Base-by-base conservation (phyloP, 1,140 invertebrate genomes). In the Parapsyche elsis region DNA sequence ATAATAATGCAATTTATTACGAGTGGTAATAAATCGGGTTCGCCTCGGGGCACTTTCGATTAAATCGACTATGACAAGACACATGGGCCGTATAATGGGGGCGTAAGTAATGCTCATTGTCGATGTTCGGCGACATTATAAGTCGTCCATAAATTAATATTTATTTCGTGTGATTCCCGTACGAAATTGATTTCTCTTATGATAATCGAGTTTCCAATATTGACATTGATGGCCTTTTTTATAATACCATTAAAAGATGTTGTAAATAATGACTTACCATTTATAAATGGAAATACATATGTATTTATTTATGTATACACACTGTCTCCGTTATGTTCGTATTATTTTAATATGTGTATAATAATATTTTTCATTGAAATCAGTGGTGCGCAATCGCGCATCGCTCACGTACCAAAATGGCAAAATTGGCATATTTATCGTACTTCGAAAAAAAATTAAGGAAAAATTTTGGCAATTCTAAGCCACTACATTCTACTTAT, bases 171-270 rank as follows among this genome's bases (percentile, higher is more conserved):
- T 16, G 49, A 53, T 53, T 53, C 49, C 12, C 49, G 30, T 71
- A 2, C 23, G 24, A 71, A 71, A 71, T 71, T 71, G 70, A 71
- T 71, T 71, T 71, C 70, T 71, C 70, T 71, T 71, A 71, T 71
- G 70, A 26, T 71, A 71, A 71, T 71, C 24, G 19, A 14, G 19
- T 44, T 38, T 71, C 24, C 14, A 71, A 71, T 38, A 38, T 71
- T 71, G 70, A 71, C 26, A 14, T 12, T 23, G 70, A 71, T 26
- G 26, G 49, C 49, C 49, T 2, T 53, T 53, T 53, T 53, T 53
- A 53, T 53, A 53, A 53, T 16, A 10, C 10, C 49, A 53, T 53
- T 53, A 53, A 53, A n/a, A 53, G 16, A 53, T 16, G 30, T 38
- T 38, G 30, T 38, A 38, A 38, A 38, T 38, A 38, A 38, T 38